Conservation (phyloP, 2,888 invertebrate species). For the Acanthosepion esculentum region DNA sequence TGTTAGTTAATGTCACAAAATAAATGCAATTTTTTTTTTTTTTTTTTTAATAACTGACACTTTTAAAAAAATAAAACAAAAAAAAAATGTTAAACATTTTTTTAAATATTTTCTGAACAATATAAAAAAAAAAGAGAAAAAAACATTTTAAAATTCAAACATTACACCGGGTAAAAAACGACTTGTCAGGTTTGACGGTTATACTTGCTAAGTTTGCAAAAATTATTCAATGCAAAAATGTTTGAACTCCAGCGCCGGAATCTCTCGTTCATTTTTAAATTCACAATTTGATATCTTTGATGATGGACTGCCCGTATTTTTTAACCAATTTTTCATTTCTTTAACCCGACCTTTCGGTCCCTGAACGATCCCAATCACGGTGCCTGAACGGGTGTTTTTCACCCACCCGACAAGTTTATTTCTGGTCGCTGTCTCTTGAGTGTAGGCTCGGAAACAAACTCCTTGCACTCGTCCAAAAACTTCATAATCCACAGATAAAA, state of each 20-base stretch:
- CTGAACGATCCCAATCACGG: conserved; percentile 8
- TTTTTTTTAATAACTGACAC: too few relatives aligned
- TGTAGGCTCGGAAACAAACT: conserved; percentile 25
- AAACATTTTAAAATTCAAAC: background rate
- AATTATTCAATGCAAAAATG: background rate
- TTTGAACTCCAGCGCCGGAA: background rate
- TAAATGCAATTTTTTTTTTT: too few relatives aligned
- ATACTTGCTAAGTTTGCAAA: background rate
- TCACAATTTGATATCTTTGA: background rate
- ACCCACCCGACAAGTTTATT: conserved; percentile 34
- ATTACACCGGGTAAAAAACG: too few relatives aligned
- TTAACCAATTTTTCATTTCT: conserved; percentile 4
- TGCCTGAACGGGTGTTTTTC: background rate
- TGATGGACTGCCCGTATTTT: background rate
- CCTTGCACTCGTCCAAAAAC: conserved; percentile 38
- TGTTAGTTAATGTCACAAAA: too few relatives aligned
- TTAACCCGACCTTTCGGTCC: background rate
- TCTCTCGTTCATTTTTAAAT: background rate
- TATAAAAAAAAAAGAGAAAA: background rate
- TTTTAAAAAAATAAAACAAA: too few relatives aligned
- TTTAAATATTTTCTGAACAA: too few relatives aligned
- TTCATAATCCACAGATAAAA: conserved; percentile 41
- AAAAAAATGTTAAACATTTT: too few relatives aligned
- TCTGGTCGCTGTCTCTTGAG: background rate
- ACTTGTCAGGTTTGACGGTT: background rate